Evolutionary conservation across 1,140 invertebrate species (phyloP).

Genomic region (Aphaenogaster rudis): DNA sequence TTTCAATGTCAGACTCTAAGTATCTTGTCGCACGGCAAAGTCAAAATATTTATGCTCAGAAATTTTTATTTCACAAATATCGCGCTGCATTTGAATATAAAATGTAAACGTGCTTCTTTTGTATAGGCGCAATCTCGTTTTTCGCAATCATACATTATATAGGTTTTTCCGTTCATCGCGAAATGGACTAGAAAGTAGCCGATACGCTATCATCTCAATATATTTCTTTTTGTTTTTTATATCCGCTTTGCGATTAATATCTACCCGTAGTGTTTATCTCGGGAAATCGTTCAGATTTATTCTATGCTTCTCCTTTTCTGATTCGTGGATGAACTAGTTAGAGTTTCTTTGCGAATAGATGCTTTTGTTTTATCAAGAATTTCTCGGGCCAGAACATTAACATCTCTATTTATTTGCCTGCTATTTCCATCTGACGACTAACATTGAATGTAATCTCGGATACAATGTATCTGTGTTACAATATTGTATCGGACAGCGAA

Average conservation of each 20-base stretch:
- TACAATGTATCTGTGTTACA: slow-evolving; percentile 11
- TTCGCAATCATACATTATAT: background rate
- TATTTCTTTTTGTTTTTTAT: slow-evolving; percentile 18
- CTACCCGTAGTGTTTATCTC: background rate
- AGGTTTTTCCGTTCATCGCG: background rate
- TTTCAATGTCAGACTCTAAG: background rate
- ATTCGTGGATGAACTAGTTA: slow-evolving; percentile 16
- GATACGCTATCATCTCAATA: background rate
- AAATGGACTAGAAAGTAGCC: background rate
- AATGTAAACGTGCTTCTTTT: background rate
- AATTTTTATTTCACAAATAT: slow-evolving; percentile 5
- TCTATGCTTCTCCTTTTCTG: slow-evolving; percentile 1
- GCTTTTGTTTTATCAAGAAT: slow-evolving; percentile 43
- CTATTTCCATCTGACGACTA: slow-evolving; percentile 21
- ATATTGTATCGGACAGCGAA: background rate
- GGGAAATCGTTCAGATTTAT: slow-evolving; percentile 12
- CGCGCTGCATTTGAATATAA: background rate
- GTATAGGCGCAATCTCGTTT: background rate
- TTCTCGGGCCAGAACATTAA: slow-evolving; percentile 5
- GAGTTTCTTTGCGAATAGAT: slow-evolving; percentile 33
- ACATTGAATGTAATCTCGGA: slow-evolving; percentile 35
- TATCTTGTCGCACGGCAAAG: background rate
- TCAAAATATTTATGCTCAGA: background rate
- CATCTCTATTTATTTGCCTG: slow-evolving; percentile 41
- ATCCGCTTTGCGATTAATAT: slow-evolving; percentile 21